These are phyloP conservation scores for Fringilla coelebs DNA, from an alignment of 2,797 vertebrate genomes.

Conservation along the genomic window DNA sequence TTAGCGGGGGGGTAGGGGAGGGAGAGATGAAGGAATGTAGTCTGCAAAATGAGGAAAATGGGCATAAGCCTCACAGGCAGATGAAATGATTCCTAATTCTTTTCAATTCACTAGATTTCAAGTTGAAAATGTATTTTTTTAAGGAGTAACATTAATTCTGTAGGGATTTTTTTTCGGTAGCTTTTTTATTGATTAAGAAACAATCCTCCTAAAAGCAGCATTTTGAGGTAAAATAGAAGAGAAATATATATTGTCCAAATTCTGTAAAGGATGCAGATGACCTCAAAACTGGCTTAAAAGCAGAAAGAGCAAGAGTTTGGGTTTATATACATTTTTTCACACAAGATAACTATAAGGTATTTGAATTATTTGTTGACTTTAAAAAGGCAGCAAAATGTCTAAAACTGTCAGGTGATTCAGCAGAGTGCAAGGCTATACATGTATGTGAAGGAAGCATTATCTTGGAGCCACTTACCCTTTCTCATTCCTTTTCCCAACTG, in stretches of 20 bases:
- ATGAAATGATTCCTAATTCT: neutral
- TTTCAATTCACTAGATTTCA: neutral
- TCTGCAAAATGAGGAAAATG: slow-evolving; percentile 18
- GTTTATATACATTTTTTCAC: neutral
- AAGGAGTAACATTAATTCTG: neutral
- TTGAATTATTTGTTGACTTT: neutral
- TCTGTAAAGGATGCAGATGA: neutral
- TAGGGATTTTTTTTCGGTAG: neutral
- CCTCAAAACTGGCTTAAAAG: neutral
- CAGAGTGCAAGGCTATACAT: neutral
- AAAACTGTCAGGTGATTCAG: neutral
- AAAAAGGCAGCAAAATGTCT: neutral
- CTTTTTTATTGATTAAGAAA: neutral
- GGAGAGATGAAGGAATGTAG: slow-evolving; percentile 5
- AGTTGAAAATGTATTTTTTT: neutral
- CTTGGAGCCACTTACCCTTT: neutral
- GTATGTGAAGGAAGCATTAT: neutral
- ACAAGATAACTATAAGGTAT: neutral
- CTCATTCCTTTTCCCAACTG: slow-evolving; percentile 3
- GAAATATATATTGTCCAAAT: neutral
- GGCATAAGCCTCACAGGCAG: neutral
- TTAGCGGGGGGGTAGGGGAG: neutral
- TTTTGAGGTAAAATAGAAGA: neutral
- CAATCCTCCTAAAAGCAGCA: neutral
- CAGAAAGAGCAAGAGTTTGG: neutral